Base-by-base conservation (phyloP, 2,888 invertebrate species). In the Aricia artaxerxes region DNA sequence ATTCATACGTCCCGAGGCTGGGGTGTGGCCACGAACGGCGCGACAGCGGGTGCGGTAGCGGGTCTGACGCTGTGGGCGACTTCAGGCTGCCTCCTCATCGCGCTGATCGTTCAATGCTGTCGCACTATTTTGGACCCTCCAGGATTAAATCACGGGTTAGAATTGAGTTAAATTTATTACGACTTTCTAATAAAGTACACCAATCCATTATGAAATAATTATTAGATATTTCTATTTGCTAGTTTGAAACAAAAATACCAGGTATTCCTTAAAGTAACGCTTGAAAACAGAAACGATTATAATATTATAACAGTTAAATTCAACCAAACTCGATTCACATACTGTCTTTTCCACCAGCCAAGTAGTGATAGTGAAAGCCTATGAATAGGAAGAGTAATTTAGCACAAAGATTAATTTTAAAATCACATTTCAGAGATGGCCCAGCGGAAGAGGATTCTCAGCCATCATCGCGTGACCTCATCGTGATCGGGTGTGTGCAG, bases 1-100 rank as follows among this genome's bases (percentile, higher is more conserved):
- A 95, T 96, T 81, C 96, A 96, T 87, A 95, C 95, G 40, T 95
- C 95, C 6, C 93, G 95, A 0, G 94, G 93, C 1, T 93, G 92
- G 92, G 86, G 88, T 76, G 84, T 88, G 13, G 87, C 88, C 83
- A 83, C 92, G 44, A 87, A 88, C 83, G 89, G 87, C 81, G 88
- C 90, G 85, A 87, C 88, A 0, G 88, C 89, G 79, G 92, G 92
- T 1, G 90, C 91, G 82, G 87, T 90, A 9, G 89, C 89, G 4
- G 93, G 91, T 0, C 86, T 85, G 80, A 90, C 94, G 61, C 89
- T 96, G 24, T 96, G 96, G 96, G 91, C 94, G 0, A 92, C 94
- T 0, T 95, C 96, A 0, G 95, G 94, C n/a, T 94, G 94, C 73
- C 87, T 95, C 72, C 91, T 95, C 16, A 82, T 95, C 1, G 95